Conservation (phyloP, 1,140 invertebrate genomes). For the Hirudo medicinalis region DNA sequence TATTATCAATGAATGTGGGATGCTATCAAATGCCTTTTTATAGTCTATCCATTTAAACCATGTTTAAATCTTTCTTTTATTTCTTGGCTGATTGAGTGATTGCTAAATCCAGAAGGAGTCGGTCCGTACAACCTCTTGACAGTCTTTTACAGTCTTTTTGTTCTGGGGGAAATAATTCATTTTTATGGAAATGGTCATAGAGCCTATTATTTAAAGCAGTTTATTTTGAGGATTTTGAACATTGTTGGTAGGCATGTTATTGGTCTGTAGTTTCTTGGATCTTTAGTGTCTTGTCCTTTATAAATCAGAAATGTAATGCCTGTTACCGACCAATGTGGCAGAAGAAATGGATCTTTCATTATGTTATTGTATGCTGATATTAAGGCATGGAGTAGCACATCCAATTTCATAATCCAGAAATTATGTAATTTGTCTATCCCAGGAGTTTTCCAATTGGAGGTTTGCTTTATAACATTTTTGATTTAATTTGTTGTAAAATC, state of each 20-base stretch:
- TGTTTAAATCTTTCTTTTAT: neutral
- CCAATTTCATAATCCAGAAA: slow-evolving; percentile 1
- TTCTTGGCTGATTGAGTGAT: too few relatives aligned
- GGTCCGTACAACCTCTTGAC: too few relatives aligned
- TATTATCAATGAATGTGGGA: neutral
- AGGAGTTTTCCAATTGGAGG: neutral
- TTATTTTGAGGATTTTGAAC: neutral
- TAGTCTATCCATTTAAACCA: neutral
- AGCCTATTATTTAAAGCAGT: neutral
- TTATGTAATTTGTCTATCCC: neutral
- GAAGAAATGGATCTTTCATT: neutral
- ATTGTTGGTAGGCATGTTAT: slow-evolving; percentile 1
- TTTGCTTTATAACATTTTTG: neutral
- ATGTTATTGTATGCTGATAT: neutral
- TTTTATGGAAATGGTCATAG: neutral
- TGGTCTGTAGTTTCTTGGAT: neutral
- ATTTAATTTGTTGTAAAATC: neutral
- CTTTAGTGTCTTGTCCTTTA: slow-evolving; percentile 4
- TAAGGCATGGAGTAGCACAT: neutral
- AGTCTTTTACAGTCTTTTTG: too few relatives aligned
- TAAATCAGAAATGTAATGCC: neutral
- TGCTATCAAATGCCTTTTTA: neutral
- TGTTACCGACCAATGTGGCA: neutral
- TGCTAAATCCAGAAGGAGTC: too few relatives aligned
- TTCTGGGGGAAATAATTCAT: slow-evolving; percentile 4